Evolutionary conservation across 2,797 vertebrate species (phyloP).

Genomic region (Trachurus trachurus): DNA sequence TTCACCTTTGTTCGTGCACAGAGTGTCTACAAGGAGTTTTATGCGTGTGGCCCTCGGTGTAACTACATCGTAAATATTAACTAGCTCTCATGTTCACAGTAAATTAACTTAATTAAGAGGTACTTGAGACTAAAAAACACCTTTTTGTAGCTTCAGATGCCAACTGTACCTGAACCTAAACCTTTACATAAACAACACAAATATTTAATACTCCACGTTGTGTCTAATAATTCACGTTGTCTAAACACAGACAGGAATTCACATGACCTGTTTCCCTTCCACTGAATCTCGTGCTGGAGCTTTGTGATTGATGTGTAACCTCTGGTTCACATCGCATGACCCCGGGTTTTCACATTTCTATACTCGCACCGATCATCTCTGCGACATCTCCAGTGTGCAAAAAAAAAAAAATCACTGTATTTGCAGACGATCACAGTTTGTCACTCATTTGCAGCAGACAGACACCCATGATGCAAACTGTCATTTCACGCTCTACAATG

Average conservation of each 20-base stretch:
- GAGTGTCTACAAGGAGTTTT: too few species aligned
- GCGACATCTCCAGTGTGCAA: not conserved
- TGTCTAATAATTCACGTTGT: not conserved
- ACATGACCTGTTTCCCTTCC: not conserved
- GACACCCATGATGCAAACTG: constrained; percentile 40
- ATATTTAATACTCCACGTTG: too few species aligned
- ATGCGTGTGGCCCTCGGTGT: not conserved
- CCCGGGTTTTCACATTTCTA: not conserved
- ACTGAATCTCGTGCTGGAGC: not conserved
- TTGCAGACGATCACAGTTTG: constrained; percentile 15
- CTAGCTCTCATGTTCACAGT: not conserved
- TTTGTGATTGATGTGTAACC: not conserved
- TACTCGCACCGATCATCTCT: not conserved
- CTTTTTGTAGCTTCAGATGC: too few species aligned
- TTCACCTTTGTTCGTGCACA: too few species aligned
- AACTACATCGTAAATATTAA: not conserved
- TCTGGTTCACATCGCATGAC: not conserved
- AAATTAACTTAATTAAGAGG: not conserved
- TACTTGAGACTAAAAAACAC: not conserved
- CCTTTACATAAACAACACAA: too few species aligned
- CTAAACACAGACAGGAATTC: not conserved
- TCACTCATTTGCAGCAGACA: constrained; percentile 26
- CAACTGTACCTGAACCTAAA: too few species aligned
- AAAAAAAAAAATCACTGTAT: constrained; percentile 1
- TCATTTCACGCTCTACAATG: constrained; percentile 42